Evolutionary conservation across 2,888 invertebrate species (phyloP), one percentile per base, ranked within the genome.

Genomic region (Tridacna gigas): DNA sequence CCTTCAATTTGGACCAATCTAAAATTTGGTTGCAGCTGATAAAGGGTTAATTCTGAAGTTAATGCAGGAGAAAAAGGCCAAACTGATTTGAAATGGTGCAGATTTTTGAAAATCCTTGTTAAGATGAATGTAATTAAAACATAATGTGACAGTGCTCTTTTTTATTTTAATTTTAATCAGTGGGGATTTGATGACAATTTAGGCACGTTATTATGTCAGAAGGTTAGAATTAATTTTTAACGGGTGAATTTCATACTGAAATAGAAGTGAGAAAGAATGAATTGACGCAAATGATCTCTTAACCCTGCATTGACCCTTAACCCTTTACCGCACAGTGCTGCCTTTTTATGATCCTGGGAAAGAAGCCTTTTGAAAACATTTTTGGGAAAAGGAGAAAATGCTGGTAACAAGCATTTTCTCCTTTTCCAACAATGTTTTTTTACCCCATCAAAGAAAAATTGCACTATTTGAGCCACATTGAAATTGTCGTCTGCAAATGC

Each of bases 71-170:
- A 4, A 7, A 37, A 7, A 37, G 37, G 37, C 7, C 2, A 37
- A 37, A 37, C 37, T 7, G 37, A 37, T 56, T 56, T 20, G 20
- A 56, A 56, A 5, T 56, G 56, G 9, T 56, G 56, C 15, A 56
- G 56, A 56, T 56, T 15, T 56, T 56, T 56, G 15, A 20, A 56
- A 56, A 20, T 15, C 5, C 11, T 56, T 56, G 3, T 56, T 9
- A 63, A 63, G 63, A 63, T 63, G 63, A 63, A 63, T 63, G 37
- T 67, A 67, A 67, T 67, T 67, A 67, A 67, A 67, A 26, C 15
- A 15, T 67, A 67, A 67, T 67, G 67, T 67, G 45, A 67, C 67
- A 25, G 28, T 12, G 15, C 13, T 28, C 15, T 7, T 67, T 67
- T 26, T 67, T 28, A 37, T 67, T 67, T 67, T 67, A 67, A 67